phyloP scores from a whole-genome alignment of 2,113 vertebrate genomes.

The Pterocles gutturalis region DNA sequence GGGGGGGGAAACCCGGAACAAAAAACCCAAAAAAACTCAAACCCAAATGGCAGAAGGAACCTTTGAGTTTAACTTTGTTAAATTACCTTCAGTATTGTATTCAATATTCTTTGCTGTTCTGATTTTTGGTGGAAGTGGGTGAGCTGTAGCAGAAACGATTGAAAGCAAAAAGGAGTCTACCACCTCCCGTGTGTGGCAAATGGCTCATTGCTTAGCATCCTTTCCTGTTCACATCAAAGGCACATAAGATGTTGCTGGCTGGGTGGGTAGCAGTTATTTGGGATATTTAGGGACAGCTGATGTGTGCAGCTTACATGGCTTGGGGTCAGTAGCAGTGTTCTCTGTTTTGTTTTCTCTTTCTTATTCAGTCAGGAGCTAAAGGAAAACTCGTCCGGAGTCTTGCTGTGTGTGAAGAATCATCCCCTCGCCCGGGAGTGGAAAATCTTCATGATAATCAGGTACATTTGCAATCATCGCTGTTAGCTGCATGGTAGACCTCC shows the following conservation, averaged over 20 bases:
- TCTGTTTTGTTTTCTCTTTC: conserved; percentile 36
- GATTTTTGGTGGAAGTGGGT: neutral
- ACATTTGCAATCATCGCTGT: conserved; percentile 29
- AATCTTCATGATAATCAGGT: conserved; percentile 85
- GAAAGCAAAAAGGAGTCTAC: neutral
- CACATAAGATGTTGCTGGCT: neutral
- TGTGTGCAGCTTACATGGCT: neutral
- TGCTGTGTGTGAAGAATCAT: conserved; percentile 90
- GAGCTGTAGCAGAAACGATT: neutral
- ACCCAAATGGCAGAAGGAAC: neutral
- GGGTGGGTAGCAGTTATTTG: neutral
- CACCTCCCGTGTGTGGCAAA: neutral
- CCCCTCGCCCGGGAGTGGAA: conserved; percentile 74
- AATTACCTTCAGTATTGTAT: neutral
- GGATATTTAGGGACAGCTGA: neutral
- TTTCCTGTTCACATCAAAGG: accelerated
- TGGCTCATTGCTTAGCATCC: neutral
- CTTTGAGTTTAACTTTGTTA: neutral
- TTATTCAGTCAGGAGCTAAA: conserved; percentile 86
- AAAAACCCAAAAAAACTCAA: neutral
- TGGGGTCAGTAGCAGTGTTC: conserved; percentile 2
- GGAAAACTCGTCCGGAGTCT: conserved; percentile 89
- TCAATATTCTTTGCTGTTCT: neutral
- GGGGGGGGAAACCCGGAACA: accelerated
- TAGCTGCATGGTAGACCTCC: conserved; percentile 67